phyloP scores from a whole-genome alignment of 2,797 vertebrate species.

The Catharus ustulatus region DNA sequence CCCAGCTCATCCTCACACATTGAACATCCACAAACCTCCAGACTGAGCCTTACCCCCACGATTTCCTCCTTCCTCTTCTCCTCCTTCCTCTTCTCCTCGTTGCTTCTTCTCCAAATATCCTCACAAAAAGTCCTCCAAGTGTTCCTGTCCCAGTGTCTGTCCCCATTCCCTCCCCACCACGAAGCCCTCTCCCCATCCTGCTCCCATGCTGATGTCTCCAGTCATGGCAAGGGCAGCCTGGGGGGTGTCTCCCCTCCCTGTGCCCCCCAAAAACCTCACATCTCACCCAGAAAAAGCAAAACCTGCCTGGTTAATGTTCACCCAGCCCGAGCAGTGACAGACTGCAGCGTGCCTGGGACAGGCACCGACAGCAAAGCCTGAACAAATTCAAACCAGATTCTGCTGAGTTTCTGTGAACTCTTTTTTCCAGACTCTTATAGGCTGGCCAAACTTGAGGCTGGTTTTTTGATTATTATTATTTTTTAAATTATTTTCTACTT shows the following conservation, averaged over 20 bases:
- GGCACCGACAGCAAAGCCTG: conserved; percentile 7
- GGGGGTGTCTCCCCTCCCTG: not conserved
- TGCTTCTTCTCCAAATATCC: not conserved
- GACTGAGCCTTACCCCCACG: not conserved
- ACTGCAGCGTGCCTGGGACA: not conserved
- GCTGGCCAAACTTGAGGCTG: not conserved
- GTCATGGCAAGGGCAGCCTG: rapidly evolving
- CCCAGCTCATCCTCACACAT: rapidly evolving
- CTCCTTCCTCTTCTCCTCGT: not conserved
- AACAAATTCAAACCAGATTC: conserved; percentile 53
- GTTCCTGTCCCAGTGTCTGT: rapidly evolving
- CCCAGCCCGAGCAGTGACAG: not conserved
- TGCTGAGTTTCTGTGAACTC: not conserved
- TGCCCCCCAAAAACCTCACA: not conserved
- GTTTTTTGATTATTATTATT: not conserved
- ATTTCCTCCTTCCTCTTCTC: not conserved
- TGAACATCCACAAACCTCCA: not conserved
- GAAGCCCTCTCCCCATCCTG: rapidly evolving
- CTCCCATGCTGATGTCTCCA: not conserved
- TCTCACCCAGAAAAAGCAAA: not conserved
- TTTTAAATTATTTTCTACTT: not conserved
- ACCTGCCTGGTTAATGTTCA: not conserved
- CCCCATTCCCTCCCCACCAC: not conserved
- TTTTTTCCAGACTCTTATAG: not conserved
- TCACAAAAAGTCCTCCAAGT: not conserved